A percentile compares a stretch with the other conserved stretches of the same genome.
Evolutionary conservation across 2,888 invertebrate species (phyloP).

Genomic region (Hypselothyrea guttata): DNA sequence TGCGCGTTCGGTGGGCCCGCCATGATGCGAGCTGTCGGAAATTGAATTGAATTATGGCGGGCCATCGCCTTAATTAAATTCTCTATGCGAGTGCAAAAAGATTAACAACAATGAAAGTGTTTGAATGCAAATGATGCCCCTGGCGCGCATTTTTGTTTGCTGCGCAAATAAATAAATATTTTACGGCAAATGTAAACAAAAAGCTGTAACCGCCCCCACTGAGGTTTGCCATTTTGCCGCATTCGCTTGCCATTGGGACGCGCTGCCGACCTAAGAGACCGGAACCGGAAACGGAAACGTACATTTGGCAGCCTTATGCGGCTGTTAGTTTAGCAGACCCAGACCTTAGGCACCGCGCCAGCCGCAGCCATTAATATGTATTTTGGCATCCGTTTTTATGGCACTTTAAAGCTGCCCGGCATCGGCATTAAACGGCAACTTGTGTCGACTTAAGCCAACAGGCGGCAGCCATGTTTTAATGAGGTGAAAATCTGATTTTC

Average conservation of each 20-base stretch:
- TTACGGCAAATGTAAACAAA: constrained; percentile 36
- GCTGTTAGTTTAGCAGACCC: constrained; percentile 31
- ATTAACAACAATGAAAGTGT: constrained; percentile 74
- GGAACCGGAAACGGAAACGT: constrained; percentile 53
- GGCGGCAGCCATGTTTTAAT: constrained; percentile 42
- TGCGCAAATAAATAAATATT: constrained; percentile 73
- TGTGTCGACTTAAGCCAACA: constrained; percentile 43
- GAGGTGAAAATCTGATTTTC: constrained; percentile 33
- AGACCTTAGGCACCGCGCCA: not conserved
- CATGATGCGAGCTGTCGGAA: constrained; percentile 44
- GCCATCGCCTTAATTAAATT: constrained; percentile 71
- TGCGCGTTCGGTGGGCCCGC: constrained; percentile 17
- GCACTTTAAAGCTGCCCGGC: constrained; percentile 59
- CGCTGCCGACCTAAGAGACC: constrained; percentile 34
- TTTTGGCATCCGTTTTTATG: constrained; percentile 57
- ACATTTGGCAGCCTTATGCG: constrained; percentile 38
- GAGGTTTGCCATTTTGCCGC: constrained; percentile 20
- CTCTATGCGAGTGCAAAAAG: constrained; percentile 57
- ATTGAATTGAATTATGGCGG: constrained; percentile 58
- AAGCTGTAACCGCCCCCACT: constrained; percentile 15
- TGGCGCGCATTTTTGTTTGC: constrained; percentile 47
- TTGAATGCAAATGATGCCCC: constrained; percentile 73
- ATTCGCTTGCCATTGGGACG: constrained; percentile 8
- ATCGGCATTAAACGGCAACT: constrained; percentile 51
- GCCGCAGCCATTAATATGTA: constrained; percentile 67